These are phyloP conservation scores for Gymnarchus niloticus DNA, from an alignment of 2,113 vertebrate genomes.

Conservation along the genomic window DNA sequence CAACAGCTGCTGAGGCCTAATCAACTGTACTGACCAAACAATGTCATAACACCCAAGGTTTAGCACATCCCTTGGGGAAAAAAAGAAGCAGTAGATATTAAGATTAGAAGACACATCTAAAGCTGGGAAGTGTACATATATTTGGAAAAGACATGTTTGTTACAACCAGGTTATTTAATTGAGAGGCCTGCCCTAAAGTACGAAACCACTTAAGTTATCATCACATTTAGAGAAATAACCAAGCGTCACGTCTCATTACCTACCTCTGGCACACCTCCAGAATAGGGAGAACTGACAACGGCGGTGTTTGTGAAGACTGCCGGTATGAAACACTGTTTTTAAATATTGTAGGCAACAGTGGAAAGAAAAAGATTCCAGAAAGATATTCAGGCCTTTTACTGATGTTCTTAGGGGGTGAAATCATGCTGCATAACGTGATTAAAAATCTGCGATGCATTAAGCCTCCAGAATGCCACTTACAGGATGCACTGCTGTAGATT, in stretches of 20 bases:
- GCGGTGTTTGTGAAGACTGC: neutral
- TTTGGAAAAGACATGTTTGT: neutral
- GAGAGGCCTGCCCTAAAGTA: neutral
- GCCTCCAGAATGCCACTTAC: neutral
- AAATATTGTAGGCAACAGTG: neutral
- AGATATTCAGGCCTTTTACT: neutral
- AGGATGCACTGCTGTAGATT: neutral
- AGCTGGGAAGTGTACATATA: neutral
- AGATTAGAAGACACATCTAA: neutral
- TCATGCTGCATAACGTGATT: neutral
- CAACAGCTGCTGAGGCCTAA: neutral
- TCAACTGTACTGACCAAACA: neutral
- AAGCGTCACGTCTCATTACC: conserved; percentile 5
- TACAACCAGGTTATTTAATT: neutral
- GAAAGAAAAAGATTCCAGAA: neutral
- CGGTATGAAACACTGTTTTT: neutral
- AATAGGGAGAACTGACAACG: neutral
- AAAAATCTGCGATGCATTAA: neutral
- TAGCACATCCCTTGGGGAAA: neutral
- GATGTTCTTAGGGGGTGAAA: neutral
- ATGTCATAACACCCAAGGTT: neutral
- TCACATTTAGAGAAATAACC: neutral
- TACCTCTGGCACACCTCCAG: neutral
- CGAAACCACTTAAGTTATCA: neutral
- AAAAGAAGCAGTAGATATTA: neutral